Evolutionary conservation across 1,140 invertebrate species (phyloP), one percentile per base, ranked within the genome.

Genomic region (Heliconius eleuchia): DNA sequence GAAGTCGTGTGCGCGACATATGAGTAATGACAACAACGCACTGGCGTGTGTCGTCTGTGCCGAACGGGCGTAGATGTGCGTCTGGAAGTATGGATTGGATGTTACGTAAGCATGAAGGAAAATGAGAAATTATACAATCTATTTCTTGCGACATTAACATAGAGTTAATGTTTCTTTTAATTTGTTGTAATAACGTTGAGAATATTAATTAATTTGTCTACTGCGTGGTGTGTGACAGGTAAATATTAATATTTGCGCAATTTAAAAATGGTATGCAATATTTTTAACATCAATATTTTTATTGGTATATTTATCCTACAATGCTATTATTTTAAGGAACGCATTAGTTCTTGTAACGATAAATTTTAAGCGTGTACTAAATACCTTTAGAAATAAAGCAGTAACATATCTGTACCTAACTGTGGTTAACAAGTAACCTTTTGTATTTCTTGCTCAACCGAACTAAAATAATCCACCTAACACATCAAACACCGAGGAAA

Each of bases 1-100:
- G 86, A 86, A 91, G 89, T 91, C 91, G 89, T 94, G 91, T 92
- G 88, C 88, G 87, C 89, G 91, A 92, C 91, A 91, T 84, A 94
- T 94, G 92, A 94, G 90, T 94, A 93, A 94, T 94, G 92, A 92
- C 91, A 93, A 93, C 89, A 92, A 88, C 87, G 89, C 89, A 90
- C 86, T 84, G 83, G 85, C 87, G 89, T 89, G 88, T 90, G 85
- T 89, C 86, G 88, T 89, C 87, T 89, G 83, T 82, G 83, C 86
- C 85, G 85, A 91, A 87, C 85, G 91, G 84, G 88, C 86, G 87
- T 91, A 92, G 89, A 93, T 93, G 88, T 92, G 88, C 86, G 89
- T 88, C 86, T 86, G 83, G 80, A 82, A 88, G 86, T 84, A 88
- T 85, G 84, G 86, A 88, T 89, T 89, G 89, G 85, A 89, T 84